Evolutionary conservation across 2,797 vertebrate species (phyloP), one percentile per base, ranked within the genome.

Genomic region (Epinephelus awoara): DNA sequence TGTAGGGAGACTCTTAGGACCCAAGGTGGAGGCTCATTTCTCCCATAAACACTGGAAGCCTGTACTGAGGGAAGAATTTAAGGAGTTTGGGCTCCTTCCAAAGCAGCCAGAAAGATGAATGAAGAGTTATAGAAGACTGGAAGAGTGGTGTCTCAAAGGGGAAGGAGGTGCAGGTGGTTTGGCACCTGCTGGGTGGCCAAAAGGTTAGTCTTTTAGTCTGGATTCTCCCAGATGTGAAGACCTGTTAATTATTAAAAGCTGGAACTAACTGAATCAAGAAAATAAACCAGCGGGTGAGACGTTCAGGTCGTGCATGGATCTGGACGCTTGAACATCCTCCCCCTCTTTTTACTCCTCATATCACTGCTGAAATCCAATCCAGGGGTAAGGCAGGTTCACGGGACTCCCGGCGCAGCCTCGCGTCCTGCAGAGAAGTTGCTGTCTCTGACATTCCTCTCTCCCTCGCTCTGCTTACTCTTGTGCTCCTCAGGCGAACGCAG

Each of bases 391-490:
- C 79, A 62, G 85, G 90, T 93, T 93, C 66, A 84, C 6, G 47
- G 79, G 81, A 80, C 72, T 88, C 68, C 72, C 57, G 21, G 77
- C 23, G 49, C 5, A 72, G 79, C 75, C 69, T 77, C 67, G 6
- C 56, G 17, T 86, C 85, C 82, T 66, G 72, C 79, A 17, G 72
- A 78, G 83, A 86, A 86, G 82, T 82, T 92, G 90, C 86, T 82
- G 88, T 65, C 89, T 93, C 71, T 51, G 77, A 90, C 91, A 94
- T 94, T 93, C 93, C 88, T 90, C 75, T 61, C 40, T 61, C 27
- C 38, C 71, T 79, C 73, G 14, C 63, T 70, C 77, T 77, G 84
- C 84, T 76, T 75, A 68, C 78, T 71, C 81, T 58, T 23, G 55
- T 54, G 51, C 59, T 87, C 75, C 52, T 23, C 46, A 40, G 83